These are phyloP conservation scores for Sebastes hubbsi DNA, from an alignment of 2,797 vertebrate genomes.

Conservation along the genomic window DNA sequence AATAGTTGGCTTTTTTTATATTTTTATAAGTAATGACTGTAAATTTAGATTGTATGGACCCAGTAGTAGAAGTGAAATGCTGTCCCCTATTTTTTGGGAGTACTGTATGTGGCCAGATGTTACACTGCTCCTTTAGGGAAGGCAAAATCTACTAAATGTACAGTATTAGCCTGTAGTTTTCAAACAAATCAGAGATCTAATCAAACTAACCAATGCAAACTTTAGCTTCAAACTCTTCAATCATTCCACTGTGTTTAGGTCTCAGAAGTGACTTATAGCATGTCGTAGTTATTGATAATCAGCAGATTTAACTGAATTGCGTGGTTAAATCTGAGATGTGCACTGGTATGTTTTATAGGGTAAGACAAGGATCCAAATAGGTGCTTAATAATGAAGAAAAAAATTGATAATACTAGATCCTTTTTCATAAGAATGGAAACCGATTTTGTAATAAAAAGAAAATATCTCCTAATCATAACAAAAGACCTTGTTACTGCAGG, in stretches of 20 bases:
- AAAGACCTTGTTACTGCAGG: constrained; percentile 33
- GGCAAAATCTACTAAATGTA: neutral
- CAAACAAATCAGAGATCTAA: neutral
- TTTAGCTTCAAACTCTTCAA: neutral
- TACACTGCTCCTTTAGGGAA: neutral
- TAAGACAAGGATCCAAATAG: neutral
- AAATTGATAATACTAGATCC: neutral
- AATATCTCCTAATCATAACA: constrained; percentile 48
- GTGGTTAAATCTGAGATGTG: neutral
- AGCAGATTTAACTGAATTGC: neutral
- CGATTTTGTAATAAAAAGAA: constrained; percentile 27
- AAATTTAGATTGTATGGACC: too few relatives aligned
- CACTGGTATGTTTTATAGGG: neutral
- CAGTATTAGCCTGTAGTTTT: neutral
- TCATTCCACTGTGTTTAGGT: neutral
- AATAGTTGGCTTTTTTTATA: too few relatives aligned
- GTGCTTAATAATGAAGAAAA: neutral
- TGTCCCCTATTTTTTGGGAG: too few relatives aligned
- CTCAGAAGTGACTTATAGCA: neutral
- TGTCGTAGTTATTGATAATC: neutral
- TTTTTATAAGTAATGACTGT: too few relatives aligned
- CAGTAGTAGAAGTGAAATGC: too few relatives aligned
- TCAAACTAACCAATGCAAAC: neutral
- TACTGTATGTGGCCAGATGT: too few relatives aligned
- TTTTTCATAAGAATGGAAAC: constrained; percentile 27